phyloP scores from a whole-genome alignment of 2,797 vertebrate species.

The Lutjanus campechanus region DNA sequence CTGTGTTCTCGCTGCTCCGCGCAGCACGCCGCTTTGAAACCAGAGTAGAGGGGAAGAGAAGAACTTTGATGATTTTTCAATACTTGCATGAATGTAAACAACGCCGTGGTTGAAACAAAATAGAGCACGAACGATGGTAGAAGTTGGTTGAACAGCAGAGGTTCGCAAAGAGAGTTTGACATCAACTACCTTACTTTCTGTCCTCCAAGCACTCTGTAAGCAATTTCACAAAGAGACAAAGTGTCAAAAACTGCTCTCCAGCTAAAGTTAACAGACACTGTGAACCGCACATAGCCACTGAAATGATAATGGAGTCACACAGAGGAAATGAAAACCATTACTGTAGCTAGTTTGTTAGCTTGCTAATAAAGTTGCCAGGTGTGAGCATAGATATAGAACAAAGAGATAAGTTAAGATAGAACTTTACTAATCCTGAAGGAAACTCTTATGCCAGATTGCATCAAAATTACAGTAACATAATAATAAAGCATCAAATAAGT shows the following conservation, averaged over 20 bases:
- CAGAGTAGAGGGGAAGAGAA: conserved; percentile 1
- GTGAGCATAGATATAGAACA: too few relatives aligned
- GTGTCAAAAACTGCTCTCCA: too few relatives aligned
- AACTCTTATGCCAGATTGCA: too few relatives aligned
- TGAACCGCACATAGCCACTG: not conserved
- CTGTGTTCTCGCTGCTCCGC: conserved; percentile 9
- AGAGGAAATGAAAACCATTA: not conserved
- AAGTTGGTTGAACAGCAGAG: not conserved
- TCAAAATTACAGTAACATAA: too few relatives aligned
- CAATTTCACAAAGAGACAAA: not conserved
- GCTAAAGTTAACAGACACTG: not conserved
- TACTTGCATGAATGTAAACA: conserved; percentile 26
- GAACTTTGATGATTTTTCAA: conserved; percentile 39
- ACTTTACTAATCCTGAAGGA: too few relatives aligned
- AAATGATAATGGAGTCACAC: not conserved
- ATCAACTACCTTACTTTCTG: not conserved
- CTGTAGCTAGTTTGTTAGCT: not conserved
- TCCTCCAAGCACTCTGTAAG: not conserved
- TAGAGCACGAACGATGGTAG: not conserved
- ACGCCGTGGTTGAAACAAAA: conserved; percentile 8
- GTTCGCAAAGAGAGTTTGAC: conserved; percentile 7
- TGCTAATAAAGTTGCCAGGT: not conserved
- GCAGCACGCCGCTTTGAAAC: conserved; percentile 32
- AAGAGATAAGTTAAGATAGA: too few relatives aligned
- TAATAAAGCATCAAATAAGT: too few relatives aligned